Conservation (phyloP, 2,113 vertebrate genomes). For the Trichechus manatus region DNA sequence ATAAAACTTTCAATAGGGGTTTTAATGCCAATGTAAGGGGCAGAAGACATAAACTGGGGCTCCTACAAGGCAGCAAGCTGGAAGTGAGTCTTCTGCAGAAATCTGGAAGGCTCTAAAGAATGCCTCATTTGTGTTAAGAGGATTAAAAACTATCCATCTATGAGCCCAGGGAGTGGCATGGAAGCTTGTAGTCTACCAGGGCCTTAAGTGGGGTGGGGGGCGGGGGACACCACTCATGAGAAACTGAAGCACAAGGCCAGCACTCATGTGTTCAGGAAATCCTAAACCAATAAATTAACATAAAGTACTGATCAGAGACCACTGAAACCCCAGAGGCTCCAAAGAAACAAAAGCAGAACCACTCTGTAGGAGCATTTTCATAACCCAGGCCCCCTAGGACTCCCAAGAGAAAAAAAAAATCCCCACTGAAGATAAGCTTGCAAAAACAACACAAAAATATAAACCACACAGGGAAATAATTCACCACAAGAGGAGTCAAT, state of each 20-base stretch:
- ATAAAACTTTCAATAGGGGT: neutral
- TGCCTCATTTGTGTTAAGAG: neutral
- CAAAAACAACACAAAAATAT: neutral
- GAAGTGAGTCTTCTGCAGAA: neutral
- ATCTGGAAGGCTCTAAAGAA: neutral
- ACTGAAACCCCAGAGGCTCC: neutral
- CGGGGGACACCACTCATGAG: neutral
- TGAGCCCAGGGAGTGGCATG: neutral
- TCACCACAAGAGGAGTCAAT: accelerated
- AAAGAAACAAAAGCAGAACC: neutral
- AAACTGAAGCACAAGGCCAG: neutral
- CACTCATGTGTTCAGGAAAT: neutral
- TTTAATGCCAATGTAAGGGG: neutral
- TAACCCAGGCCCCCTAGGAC: neutral
- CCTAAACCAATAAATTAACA: neutral
- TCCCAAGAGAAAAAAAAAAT: neutral
- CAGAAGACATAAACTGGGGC: neutral
- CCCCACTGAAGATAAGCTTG: neutral
- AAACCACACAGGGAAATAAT: neutral
- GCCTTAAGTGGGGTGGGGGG: neutral
- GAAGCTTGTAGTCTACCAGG: neutral
- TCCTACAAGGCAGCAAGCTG: neutral
- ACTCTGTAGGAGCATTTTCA: neutral
- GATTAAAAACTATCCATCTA: neutral
- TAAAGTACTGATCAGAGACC: neutral